phyloP scores from a whole-genome alignment of 2,888 invertebrate genomes.

The Conus canariensis region DNA sequence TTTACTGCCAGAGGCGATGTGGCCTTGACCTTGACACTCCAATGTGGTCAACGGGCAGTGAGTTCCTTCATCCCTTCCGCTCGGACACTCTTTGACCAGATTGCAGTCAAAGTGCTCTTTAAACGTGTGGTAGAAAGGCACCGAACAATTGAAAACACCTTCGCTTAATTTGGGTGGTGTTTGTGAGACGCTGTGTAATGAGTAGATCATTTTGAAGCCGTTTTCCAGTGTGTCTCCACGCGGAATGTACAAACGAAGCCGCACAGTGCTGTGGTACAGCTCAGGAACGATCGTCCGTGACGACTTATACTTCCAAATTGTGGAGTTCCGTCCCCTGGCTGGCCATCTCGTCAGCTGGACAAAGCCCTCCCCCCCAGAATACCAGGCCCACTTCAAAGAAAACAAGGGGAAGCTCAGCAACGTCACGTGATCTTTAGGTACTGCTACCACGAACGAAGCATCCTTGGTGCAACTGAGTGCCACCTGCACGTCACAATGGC shows the following conservation, averaged over 20 bases:
- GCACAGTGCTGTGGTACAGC: neutral
- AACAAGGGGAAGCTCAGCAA: conserved; percentile 17
- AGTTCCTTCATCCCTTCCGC: conserved; percentile 13
- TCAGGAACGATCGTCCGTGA: neutral
- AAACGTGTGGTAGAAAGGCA: conserved; percentile 24
- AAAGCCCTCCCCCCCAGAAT: neutral
- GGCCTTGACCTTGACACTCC: conserved; percentile 29
- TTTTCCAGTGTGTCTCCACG: neutral
- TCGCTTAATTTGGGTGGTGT: neutral
- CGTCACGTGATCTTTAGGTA: neutral
- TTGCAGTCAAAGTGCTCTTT: conserved; percentile 34
- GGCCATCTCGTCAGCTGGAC: neutral
- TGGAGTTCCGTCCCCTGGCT: neutral
- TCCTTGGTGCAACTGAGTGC: neutral
- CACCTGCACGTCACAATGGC: neutral
- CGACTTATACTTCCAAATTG: neutral
- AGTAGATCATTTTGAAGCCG: conserved; percentile 30
- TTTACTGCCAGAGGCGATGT: neutral
- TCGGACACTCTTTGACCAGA: conserved; percentile 11
- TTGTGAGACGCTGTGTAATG: neutral
- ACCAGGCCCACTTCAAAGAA: neutral
- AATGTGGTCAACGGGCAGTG: conserved; percentile 17
- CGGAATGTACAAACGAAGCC: neutral
- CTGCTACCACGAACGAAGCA: neutral
- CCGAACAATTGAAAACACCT: conserved; percentile 31